Evolutionary conservation across 2,113 vertebrate genomes (phyloP), one percentile per base, ranked within the genome.

Genomic region (Poecilia latipinna): DNA sequence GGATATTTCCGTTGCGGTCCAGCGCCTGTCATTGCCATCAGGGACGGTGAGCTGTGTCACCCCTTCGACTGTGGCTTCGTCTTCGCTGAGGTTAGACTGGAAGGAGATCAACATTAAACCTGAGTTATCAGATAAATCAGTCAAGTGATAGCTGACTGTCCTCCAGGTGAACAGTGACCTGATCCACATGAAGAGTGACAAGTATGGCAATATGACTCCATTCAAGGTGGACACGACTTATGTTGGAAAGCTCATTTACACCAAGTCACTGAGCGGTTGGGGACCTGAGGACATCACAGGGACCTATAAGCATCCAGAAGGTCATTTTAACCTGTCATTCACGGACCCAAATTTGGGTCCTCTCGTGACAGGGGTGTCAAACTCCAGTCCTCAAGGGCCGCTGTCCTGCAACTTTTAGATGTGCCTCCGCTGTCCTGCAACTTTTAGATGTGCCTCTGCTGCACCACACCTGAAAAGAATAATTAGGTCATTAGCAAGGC

Each of bases 1-100:
- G 98, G 98, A 66, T 93, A 94, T 90, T 98, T 88, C 74, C 95
- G 97, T 63, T 98, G 97, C 35, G 98, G 97, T 8, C 98, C 98
- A 0, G 92, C 96, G 4, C 94, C 98, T 0, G 95, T 99, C 29
- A 74, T 78, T 66, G 96, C 96, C 62, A 87, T 99, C 72, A 98
- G 97, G 86, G 92, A 95, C 0, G 96, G 96, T 7, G 88, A 95
- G 0, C 88, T 98, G 61, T 96, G 93, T 75, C 95, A 95, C 91
- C 94, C 92, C 0, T 98, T 94, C 80, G 97, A 99, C 84, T 82
- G 88, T 0, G 88, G 91, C 3, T 98, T 97, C 61, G 92, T 97
- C 72, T 98, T 95, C n/a, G 95, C 96, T 60, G 97, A 98, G 96
- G 97, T 42, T 4, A 42, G 39, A 12, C 39, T 42, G 39, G 3